A percentile compares a stretch with the other conserved stretches of the same genome.
Conservation (phyloP, 2,113 vertebrate genomes). For the Hippocampus abdominalis region DNA sequence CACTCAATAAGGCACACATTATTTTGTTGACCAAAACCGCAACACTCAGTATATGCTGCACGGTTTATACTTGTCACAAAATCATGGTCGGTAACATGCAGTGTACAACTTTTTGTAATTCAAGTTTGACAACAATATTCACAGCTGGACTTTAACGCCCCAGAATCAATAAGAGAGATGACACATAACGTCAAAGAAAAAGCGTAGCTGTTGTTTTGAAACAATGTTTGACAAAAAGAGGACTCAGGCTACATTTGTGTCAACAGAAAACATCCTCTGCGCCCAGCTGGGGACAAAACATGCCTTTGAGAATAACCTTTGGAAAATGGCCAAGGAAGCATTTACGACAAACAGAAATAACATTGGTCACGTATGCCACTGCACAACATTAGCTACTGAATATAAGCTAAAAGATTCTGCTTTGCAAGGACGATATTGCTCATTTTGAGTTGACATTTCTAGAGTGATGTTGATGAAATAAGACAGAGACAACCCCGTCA, state of each 20-base stretch:
- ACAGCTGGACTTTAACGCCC: background rate
- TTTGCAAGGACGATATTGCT: background rate
- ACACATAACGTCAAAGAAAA: constrained; percentile 1
- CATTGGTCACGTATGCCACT: background rate
- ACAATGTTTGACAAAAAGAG: background rate
- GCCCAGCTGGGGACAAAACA: constrained; percentile 4
- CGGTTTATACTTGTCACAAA: background rate
- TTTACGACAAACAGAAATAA: background rate
- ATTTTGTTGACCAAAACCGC: background rate
- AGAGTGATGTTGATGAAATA: background rate
- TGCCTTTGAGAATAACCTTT: constrained; percentile 17
- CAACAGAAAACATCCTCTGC: constrained; percentile 5
- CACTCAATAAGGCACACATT: background rate
- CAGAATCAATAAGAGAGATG: background rate
- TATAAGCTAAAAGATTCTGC: background rate
- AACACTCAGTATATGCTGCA: too few species aligned
- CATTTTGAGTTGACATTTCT: background rate
- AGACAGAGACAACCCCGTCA: background rate
- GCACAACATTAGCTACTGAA: background rate
- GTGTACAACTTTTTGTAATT: background rate
- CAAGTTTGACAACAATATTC: background rate
- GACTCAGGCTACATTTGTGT: constrained; percentile 15
- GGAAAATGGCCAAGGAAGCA: constrained; percentile 3
- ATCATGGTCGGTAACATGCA: background rate
- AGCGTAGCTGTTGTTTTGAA: background rate